Base-by-base conservation (phyloP, 1,140 invertebrate genomes). In the Trissolcus basalis region DNA sequence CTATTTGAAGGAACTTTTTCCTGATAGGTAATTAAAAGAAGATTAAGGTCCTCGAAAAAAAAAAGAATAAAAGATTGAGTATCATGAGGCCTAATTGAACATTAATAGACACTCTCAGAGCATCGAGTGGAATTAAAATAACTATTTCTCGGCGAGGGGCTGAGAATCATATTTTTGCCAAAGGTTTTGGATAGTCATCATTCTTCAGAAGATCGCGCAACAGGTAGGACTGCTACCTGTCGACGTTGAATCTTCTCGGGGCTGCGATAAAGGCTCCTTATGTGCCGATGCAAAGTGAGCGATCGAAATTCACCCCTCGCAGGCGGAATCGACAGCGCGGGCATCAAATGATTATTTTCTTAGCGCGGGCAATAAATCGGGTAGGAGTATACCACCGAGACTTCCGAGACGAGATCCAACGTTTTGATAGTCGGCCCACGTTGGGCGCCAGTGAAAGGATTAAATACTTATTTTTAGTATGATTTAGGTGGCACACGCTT, bases 191-290 rank as follows among this genome's bases (percentile, higher is more conserved):
- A 69, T 75, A 70, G 70, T 67, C 60, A 73, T 74, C 65, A 72
- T 73, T 78, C 73, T 74, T 72, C 45, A 61, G 74, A 81, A 67
- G 65, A 82, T 82, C 73, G 80, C 59, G 83, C 83, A 85, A 85
- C 83, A 85, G 83, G 83, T 85, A 85, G 82, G 71, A 80, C 70
- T 80, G 51, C 74, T 80, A 80, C 78, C 78, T 80, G 78, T 72
- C 74, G 77, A 71, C 77, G 48, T 65, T 44, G 70, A 63, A 77
- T 77, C 70, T 77, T 71, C 39, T 11, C 45, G 47, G 70, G 59
- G 44, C 51, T 35, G 58, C 69, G 76, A 78, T 73, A 73, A 77
- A 67, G 65, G 51, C 70, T 44, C 49, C 71, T 71, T 78, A 73
- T 70, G 65, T 73, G 75, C 53, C 59, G 60, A 73, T 78, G 70